These are phyloP conservation scores for Meleagris gallopavo DNA, from an alignment of 2,113 vertebrate genomes.

Conservation along the genomic window DNA sequence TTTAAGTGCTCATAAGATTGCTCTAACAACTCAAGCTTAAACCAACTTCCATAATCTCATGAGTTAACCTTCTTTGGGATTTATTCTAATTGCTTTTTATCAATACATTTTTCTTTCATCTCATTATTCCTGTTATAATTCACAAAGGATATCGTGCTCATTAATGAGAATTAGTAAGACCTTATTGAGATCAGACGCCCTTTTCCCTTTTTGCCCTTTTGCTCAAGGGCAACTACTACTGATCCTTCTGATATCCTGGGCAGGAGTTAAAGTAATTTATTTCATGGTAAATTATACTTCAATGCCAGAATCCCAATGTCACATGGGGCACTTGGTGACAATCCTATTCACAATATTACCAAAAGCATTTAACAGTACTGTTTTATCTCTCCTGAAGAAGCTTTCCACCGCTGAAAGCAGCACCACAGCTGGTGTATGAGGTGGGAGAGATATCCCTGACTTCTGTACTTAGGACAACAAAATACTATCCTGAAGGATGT, in stretches of 20 bases:
- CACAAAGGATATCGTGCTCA: slow-evolving; percentile 48
- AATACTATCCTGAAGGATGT: neutral
- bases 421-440: neutral
- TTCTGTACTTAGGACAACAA: slow-evolving; percentile 2
- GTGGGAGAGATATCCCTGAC: neutral
- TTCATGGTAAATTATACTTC: neutral
- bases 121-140: slow-evolving; percentile 43
- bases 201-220: slow-evolving; percentile 23
- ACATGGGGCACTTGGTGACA: neutral
- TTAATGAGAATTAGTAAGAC: slow-evolving; percentile 56
- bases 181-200: slow-evolving; percentile 33
- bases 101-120: slow-evolving; percentile 49
- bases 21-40: slow-evolving; percentile 12
- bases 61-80: slow-evolving; percentile 32
- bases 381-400: slow-evolving; percentile 33
- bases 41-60: slow-evolving; percentile 3
- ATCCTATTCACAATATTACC: neutral
- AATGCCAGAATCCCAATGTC: neutral
- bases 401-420: neutral
- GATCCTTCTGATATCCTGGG: slow-evolving; percentile 17
- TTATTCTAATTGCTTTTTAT: slow-evolving; percentile 68
- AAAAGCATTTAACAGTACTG: neutral
- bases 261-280: slow-evolving; percentile 25
- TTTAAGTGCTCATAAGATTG: neutral
- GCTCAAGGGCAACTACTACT: slow-evolving; percentile 10